Percentiles rank a stretch among this genome's conserved stretches.
Conservation (phyloP, 1,140 invertebrate genomes). For the Drosophila littoralis region DNA sequence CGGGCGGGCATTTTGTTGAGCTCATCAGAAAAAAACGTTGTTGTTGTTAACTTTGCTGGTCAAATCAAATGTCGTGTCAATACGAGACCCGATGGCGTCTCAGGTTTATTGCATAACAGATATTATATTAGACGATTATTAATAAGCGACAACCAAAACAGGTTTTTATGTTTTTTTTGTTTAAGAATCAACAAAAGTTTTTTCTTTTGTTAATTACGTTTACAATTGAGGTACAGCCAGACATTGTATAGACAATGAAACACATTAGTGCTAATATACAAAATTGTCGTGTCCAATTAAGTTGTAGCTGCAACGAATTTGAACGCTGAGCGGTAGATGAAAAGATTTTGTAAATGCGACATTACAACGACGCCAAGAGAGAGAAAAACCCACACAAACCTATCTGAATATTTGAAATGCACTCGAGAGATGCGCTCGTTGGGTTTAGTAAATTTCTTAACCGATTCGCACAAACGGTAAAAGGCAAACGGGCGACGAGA, state of each 20-base stretch:
- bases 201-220: conserved; percentile 12
- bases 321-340: not conserved
- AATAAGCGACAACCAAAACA: conserved; percentile 12
- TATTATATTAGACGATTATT: conserved; percentile 25
- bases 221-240: not conserved
- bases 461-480: conserved; percentile 32
- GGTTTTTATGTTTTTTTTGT: conserved; percentile 22
- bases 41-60: conserved; percentile 25
- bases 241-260: not conserved
- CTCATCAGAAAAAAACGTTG: conserved; percentile 64
- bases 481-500: not conserved
- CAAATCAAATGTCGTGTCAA: conserved; percentile 37
- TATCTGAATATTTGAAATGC: conserved; percentile 6
- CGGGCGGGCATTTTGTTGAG: conserved; percentile 62
- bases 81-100: conserved; percentile 37
- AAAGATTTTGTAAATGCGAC: not conserved
- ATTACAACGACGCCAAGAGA: too few species aligned
- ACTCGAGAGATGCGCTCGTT: conserved; percentile 8
- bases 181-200: conserved; percentile 36
- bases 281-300: too few species aligned
- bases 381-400: too few species aligned
- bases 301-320: too few species aligned
- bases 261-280: not conserved
- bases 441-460: conserved; percentile 18
- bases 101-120: conserved; percentile 53